phyloP scores from a whole-genome alignment of 30 jellyfish, hydroid and myxozoan genomes.

The Cassiopea andromeda region DNA sequence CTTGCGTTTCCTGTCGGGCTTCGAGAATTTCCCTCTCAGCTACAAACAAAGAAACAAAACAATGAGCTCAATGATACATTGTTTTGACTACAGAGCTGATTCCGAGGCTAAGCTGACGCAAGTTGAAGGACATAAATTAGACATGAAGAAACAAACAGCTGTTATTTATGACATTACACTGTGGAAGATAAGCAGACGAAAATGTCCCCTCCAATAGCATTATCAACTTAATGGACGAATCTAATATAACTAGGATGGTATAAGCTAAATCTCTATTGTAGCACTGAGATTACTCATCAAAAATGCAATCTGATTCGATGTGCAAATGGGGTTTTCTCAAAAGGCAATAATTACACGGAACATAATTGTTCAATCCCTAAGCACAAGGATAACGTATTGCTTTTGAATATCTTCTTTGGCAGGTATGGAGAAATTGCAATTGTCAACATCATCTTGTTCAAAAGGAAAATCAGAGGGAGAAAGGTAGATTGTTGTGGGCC shows the following conservation, averaged over 20 bases:
- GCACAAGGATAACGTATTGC: no score
- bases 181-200: neutral
- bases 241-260: neutral
- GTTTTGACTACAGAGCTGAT: neutral
- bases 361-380: no score
- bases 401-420: no score
- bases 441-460: no score
- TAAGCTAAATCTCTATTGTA: neutral
- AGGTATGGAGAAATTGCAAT: no score
- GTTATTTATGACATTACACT: neutral
- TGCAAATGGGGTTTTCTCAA: no score
- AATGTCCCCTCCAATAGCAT: neutral
- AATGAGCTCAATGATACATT: neutral
- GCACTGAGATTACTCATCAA: neutral
- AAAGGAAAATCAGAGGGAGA: no score
- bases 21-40: constrained; percentile 70
- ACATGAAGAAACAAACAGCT: neutral
- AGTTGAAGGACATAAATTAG: neutral
- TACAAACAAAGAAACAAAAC: constrained; percentile 29
- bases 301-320: neutral
- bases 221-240: neutral
- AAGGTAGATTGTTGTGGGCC: no score
- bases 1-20: constrained; percentile 57
- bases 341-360: no score
- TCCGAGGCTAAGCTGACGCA: neutral